Conservation (phyloP, 30 jellyfish, hydroid and myxozoan species). For the Phacellophora camtschatica region DNA sequence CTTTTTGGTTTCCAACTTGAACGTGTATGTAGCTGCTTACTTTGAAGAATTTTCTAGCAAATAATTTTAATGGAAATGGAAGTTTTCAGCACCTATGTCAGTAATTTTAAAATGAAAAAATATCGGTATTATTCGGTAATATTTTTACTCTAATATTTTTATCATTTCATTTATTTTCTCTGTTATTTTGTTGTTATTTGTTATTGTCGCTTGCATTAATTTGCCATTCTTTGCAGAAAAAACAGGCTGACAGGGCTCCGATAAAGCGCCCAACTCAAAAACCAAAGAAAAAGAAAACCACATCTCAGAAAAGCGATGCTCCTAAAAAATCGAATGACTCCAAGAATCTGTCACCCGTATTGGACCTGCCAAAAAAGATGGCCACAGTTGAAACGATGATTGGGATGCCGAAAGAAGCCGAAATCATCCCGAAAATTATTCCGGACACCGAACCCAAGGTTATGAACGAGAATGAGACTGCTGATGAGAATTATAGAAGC, state of each 20-base stretch:
- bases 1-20: no score
- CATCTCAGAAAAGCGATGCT: background rate
- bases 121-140: no score
- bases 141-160: no score
- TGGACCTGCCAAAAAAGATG: slow-evolving; percentile 46
- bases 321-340: slow-evolving; percentile 5
- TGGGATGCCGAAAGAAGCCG: slow-evolving; percentile 7
- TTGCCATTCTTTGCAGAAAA: background rate
- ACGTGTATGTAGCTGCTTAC: no score
- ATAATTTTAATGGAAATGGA: no score
- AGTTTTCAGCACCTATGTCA: no score
- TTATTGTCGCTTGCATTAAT: background rate
- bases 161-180: no score
- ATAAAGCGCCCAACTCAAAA: background rate
- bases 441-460: slow-evolving; percentile 26
- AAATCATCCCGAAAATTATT: background rate
- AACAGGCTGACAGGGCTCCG: background rate
- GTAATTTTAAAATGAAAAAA: no score
- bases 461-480: slow-evolving; percentile 5
- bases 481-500: background rate
- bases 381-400: slow-evolving; percentile 39
- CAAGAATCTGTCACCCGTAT: slow-evolving; percentile 37
- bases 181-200: background rate
- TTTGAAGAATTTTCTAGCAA: no score
- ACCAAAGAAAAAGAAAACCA: background rate